These are phyloP conservation scores for Sinocyclocheilus rhinocerous DNA, from an alignment of 2,113 vertebrate species.

Conservation along the genomic window DNA sequence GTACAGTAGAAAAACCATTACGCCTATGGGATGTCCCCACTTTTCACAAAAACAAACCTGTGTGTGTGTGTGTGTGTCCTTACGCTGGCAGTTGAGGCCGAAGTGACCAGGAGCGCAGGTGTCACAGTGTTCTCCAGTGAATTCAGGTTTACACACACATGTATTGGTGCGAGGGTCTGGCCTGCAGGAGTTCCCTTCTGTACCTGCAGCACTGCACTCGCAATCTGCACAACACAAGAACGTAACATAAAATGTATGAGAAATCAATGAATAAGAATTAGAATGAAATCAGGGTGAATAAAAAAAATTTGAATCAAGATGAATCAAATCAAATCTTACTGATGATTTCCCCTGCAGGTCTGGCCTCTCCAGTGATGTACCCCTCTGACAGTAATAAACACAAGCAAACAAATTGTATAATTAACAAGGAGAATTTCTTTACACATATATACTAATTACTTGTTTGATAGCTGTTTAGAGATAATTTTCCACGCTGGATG, in stretches of 20 bases:
- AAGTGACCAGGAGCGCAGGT: conserved; percentile 83
- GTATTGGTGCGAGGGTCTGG: conserved; percentile 76
- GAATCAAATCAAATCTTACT: conserved; percentile 75
- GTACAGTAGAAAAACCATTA: too few species aligned
- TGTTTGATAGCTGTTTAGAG: not conserved
- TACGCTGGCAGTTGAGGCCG: conserved; percentile 86
- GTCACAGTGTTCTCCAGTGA: conserved; percentile 86
- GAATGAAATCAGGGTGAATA: not conserved
- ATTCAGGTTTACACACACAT: conserved; percentile 89
- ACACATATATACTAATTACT: too few species aligned
- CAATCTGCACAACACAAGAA: conserved; percentile 77
- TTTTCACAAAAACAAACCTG: too few species aligned
- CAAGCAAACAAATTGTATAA: not conserved
- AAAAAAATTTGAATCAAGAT: not conserved
- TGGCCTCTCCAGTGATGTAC: conserved; percentile 80
- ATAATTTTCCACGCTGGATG: not conserved
- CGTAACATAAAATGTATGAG: not conserved
- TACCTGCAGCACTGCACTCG: conserved; percentile 88
- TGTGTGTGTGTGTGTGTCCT: conserved; percentile 54
- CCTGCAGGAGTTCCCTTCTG: conserved; percentile 87
- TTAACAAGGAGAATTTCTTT: not conserved
- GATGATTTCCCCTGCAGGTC: conserved; percentile 90
- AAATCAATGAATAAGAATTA: not conserved
- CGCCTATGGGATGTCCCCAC: too few species aligned
- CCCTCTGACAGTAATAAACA: conserved; percentile 64